phyloP scores from a whole-genome alignment of 2,888 invertebrate species.

The Leistus spinibarbis region DNA sequence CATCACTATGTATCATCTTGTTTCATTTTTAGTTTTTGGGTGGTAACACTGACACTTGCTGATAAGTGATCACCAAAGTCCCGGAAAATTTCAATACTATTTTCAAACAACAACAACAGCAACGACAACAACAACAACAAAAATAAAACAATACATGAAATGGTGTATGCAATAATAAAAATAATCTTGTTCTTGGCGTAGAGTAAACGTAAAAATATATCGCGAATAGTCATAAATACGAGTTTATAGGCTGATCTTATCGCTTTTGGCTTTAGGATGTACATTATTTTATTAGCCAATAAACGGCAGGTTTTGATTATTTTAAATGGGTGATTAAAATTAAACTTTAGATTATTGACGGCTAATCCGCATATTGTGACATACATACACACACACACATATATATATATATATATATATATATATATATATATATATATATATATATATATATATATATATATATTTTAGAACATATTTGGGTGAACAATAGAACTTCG shows the following conservation, averaged over 20 bases:
- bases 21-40: neutral
- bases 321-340: slow-evolving; percentile 34
- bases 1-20: neutral
- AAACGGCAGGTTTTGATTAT: slow-evolving; percentile 22
- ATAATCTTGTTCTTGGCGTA: slow-evolving; percentile 28
- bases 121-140: slow-evolving; percentile 4
- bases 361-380: neutral
- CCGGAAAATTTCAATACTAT: too few relatives aligned
- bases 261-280: slow-evolving; percentile 1
- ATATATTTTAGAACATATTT: too few relatives aligned
- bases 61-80: neutral
- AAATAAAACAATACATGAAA: slow-evolving; percentile 24
- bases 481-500: neutral
- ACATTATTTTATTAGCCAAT: slow-evolving; percentile 32
- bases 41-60: neutral
- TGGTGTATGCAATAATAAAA: slow-evolving; percentile 5
- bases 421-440: too few relatives aligned
- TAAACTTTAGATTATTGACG: neutral
- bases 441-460: too few relatives aligned
- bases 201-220: slow-evolving; percentile 32
- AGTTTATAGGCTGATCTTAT: slow-evolving; percentile 37
- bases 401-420: neutral
- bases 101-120: too few relatives aligned
- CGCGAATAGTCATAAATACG: slow-evolving; percentile 28
- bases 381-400: neutral